Base-by-base conservation (phyloP, 2,113 vertebrate species). In the Oncorhynchus tshawytscha region DNA sequence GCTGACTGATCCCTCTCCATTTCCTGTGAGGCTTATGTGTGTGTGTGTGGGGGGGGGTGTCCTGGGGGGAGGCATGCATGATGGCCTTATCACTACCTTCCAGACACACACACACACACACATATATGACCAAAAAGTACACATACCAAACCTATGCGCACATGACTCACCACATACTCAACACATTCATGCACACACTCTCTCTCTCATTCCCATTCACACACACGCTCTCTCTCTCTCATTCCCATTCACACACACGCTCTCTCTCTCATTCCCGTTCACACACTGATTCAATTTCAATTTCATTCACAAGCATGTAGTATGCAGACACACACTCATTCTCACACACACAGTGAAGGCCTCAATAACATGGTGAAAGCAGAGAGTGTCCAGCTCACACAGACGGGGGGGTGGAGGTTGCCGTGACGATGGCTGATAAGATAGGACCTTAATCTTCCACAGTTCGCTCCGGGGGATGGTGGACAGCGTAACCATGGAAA, bases 371-470 rank as follows among this genome's bases (percentile, higher is more conserved):
- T 62, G 12, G 49, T 8, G 64, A 72, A 45, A 8, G 24, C 8
- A 54, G 78, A 86, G 75, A 83, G 81, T 84, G 86, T 85, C 83
- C 85, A 85, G 87, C 87, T 34, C 49, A 39, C 18, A 34, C 31
- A 80, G 84, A 82, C 85, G 75, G 81, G 77, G 83, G 7, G 84
- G 82, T 83, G 82, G 87, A 87, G 84, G 89, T 91, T 92, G 91
- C 90, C 87, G 91, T 91, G 91, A 92, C 90, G 91, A 92, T 92
- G 90, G 91, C 88, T 91, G 91, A 92, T 92, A 89, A 91, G 91
- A 92, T 92, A 92, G 90, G 91, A 92, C 91, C 91, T 92, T 92
- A 89, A 91, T 91, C 89, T 89, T 90, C 89, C 78, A 89, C 88
- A 86, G 90, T 89, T 91, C 90, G 90, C 91, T 92, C 90, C 91